phyloP scores from a whole-genome alignment of 2,888 invertebrate genomes.

The Thymelicus lineola region DNA sequence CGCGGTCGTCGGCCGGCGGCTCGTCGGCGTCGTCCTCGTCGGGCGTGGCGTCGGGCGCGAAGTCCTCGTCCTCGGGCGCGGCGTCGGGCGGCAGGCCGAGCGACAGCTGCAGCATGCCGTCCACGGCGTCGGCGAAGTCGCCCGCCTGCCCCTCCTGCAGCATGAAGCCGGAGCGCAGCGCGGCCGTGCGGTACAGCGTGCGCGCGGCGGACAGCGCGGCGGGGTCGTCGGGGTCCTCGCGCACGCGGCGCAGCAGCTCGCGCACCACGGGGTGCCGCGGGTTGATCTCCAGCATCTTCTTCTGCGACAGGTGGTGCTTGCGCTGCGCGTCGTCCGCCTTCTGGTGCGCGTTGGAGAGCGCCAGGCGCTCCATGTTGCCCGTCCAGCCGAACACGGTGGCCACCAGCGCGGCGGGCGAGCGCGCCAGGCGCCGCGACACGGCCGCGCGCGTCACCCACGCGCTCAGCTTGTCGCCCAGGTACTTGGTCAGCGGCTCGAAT shows the following conservation, averaged over 20 bases:
- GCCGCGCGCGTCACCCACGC: conserved; percentile 91
- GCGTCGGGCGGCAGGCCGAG: conserved; percentile 92
- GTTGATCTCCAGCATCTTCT: conserved; percentile 98
- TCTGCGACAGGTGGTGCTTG: conserved; percentile 95
- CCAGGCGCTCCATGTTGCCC: conserved; percentile 99
- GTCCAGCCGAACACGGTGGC: conserved; percentile 99
- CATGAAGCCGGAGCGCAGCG: conserved; percentile 95
- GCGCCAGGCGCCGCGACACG: conserved; percentile 94
- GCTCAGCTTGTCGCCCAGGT: conserved; percentile 94
- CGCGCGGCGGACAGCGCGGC: conserved; percentile 93
- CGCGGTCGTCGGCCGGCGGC: conserved; percentile 56
- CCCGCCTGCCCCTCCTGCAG: conserved; percentile 86
- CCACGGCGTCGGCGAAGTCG: conserved; percentile 96
- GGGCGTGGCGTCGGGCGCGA: conserved; percentile 47
- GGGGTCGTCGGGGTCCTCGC: conserved; percentile 90
- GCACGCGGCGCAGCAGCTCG: conserved; percentile 94
- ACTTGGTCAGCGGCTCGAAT: conserved; percentile 95
- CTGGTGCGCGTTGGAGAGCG: conserved; percentile 97
- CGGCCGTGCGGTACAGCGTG: conserved; percentile 97
- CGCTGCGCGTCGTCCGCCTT: conserved; percentile 96
- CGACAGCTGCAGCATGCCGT: conserved; percentile 93
- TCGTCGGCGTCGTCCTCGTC: conserved; percentile 43
- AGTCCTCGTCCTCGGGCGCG: conserved; percentile 56
- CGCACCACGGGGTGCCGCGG: conserved; percentile 97
- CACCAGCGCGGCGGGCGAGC: conserved; percentile 98